Conservation (phyloP, 2,888 invertebrate species). For the Automeris io region DNA sequence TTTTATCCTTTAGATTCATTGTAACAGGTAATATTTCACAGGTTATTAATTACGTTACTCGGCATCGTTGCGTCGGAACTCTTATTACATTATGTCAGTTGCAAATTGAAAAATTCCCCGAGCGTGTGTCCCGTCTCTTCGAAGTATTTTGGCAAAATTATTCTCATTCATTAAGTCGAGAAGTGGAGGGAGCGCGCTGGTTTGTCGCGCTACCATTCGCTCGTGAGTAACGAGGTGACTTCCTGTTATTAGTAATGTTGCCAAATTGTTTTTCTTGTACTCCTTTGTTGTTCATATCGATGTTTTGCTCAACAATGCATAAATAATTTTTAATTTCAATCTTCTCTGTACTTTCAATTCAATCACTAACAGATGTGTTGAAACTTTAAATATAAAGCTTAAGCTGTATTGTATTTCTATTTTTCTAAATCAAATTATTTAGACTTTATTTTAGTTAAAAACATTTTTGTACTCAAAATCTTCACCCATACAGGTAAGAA, state of each 20-base stretch:
- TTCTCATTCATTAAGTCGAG: constrained; percentile 75
- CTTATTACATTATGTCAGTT: constrained; percentile 76
- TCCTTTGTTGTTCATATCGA: constrained; percentile 40
- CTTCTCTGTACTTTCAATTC: no score
- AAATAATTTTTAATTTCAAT: no score
- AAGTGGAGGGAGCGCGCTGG: constrained; percentile 67
- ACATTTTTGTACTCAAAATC: no score
- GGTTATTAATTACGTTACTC: constrained; percentile 74
- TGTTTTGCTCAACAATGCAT: no score
- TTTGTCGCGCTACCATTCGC: constrained; percentile 71
- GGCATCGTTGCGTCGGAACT: constrained; percentile 72
- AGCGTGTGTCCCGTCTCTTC: constrained; percentile 73
- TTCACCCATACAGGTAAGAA: no score
- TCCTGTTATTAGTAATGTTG: constrained; percentile 71
- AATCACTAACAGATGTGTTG: no score
- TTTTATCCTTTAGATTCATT: constrained; percentile 75
- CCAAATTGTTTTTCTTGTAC: constrained; percentile 68
- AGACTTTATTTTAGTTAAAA: no score
- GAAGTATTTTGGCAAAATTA: constrained; percentile 76
- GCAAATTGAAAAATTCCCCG: constrained; percentile 77
- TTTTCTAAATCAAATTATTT: no score
- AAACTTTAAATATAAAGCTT: no score
- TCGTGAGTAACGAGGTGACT: constrained; percentile 73
- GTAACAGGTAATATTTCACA: constrained; percentile 75
- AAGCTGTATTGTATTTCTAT: no score